Conservation (phyloP, 2,888 invertebrate species). For the Conistra vaccinii region DNA sequence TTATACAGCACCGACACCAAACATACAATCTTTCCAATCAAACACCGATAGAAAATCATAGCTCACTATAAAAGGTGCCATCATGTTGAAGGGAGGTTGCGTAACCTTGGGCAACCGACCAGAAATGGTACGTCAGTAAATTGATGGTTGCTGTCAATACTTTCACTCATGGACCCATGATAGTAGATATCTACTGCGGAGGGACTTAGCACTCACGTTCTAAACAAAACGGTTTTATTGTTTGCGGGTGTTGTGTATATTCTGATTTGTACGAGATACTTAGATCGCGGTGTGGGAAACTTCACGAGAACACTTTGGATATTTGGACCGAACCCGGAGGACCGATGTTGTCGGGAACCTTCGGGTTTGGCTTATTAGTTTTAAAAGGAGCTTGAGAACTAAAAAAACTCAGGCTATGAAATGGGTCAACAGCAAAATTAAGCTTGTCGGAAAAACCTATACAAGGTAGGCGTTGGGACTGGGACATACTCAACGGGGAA, state of each 20-base stretch:
- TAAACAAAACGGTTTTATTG: conserved; percentile 58
- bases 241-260: conserved; percentile 13
- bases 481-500: too few species aligned
- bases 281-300: neutral
- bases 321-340: too few species aligned
- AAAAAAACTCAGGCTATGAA: neutral
- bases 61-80: conserved; percentile 57
- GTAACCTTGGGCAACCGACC: conserved; percentile 62
- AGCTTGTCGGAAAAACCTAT: neutral
- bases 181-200: neutral
- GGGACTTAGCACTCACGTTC: conserved; percentile 57
- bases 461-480: neutral
- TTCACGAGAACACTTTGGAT: neutral
- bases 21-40: conserved; percentile 58
- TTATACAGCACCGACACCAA: conserved; percentile 24
- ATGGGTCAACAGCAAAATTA: neutral
- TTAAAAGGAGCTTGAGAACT: neutral
- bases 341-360: neutral
- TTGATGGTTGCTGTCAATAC: conserved; percentile 62
- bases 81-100: conserved; percentile 62
- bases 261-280: neutral
- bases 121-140: conserved; percentile 53
- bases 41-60: conserved; percentile 48
- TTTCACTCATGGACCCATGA: conserved; percentile 65
- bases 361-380: neutral